phyloP scores from a whole-genome alignment of 2,797 vertebrate species.

The Denticeps clupeoides region DNA sequence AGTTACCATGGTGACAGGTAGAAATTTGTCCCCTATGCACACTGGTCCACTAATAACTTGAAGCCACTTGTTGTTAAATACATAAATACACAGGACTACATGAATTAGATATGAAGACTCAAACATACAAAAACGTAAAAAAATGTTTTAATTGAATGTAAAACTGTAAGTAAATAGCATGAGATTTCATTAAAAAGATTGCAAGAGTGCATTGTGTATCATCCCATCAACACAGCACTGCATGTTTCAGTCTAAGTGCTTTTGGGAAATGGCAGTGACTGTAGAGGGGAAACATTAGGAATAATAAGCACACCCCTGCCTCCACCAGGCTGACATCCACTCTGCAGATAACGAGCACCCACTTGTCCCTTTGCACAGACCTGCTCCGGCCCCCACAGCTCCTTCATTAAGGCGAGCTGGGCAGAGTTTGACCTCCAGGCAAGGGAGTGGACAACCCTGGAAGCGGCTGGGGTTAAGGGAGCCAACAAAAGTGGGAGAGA shows the following conservation, averaged over 20 bases:
- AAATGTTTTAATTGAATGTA: too few species aligned
- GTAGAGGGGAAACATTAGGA: background rate
- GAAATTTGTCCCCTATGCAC: conserved; percentile 3
- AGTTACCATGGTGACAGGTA: background rate
- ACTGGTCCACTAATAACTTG: too few species aligned
- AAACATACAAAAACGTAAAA: too few species aligned
- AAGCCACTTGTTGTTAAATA: too few species aligned
- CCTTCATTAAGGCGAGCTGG: background rate
- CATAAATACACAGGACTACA: too few species aligned
- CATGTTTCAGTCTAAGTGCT: too few species aligned
- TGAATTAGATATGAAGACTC: too few species aligned
- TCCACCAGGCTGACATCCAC: background rate
- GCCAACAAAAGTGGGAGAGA: background rate
- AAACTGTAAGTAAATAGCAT: too few species aligned
- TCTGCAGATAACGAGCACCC: background rate
- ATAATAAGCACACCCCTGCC: background rate
- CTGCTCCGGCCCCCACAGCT: background rate
- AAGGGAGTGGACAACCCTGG: background rate
- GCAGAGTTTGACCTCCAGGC: background rate
- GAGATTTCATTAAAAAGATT: too few species aligned
- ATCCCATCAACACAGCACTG: too few species aligned
- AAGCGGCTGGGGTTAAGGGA: background rate
- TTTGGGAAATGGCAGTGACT: too few species aligned
- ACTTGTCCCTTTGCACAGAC: background rate
- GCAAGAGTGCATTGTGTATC: too few species aligned